Conservation (phyloP, 2,113 vertebrate species). For the Dicerorhinus sumatrensis region DNA sequence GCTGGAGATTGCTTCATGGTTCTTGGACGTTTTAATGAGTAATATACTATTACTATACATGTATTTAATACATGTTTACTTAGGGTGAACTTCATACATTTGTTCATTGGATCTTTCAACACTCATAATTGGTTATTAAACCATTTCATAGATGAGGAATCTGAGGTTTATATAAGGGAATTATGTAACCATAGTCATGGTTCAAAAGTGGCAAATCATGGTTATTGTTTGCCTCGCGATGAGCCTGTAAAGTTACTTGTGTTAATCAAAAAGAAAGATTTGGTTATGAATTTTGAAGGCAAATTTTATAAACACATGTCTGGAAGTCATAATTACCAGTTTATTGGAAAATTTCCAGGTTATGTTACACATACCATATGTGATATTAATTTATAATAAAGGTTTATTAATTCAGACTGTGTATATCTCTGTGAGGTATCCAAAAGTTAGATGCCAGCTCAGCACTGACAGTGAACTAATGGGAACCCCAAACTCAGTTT, state of each 20-base stretch:
- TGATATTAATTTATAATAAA: not conserved
- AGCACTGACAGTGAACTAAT: not conserved
- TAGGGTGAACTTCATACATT: not conserved
- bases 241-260: not conserved
- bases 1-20: not conserved
- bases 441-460: not conserved
- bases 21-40: not conserved
- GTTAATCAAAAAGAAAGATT: not conserved
- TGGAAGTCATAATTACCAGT: not conserved
- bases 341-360: not conserved
- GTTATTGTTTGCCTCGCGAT: not conserved
- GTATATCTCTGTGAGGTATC: not conserved
- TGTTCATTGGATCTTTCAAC: not conserved
- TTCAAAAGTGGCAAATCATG: not conserved
- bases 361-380: not conserved
- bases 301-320: not conserved
- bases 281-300: not conserved
- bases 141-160: not conserved
- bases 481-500: not conserved
- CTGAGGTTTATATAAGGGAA: not conserved
- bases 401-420: not conserved
- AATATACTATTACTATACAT: too few relatives aligned
- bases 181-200: not conserved
- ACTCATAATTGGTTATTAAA: not conserved
- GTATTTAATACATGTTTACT: not conserved